Evolutionary conservation across 2,113 vertebrate species (phyloP), one percentile per base, ranked within the genome.

Genomic region (Nicator chloris): DNA sequence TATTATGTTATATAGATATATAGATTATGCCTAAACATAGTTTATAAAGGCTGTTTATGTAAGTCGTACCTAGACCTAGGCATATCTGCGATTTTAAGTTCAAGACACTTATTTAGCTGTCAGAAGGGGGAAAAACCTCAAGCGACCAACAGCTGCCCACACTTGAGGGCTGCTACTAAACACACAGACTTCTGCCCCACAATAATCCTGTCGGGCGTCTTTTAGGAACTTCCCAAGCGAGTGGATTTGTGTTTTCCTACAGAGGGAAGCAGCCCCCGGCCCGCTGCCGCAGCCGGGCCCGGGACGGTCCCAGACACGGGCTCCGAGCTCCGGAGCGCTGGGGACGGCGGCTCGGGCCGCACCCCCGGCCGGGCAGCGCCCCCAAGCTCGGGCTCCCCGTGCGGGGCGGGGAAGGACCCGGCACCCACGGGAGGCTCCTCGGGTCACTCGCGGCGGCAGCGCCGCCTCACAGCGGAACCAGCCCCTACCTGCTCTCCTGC

Each of bases 161-260:
- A 20, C 28, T 28, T 1, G 37, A 53, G 6, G 4, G 53, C 8
- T 2, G 11, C n/a, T 7, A 8, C 4, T 13, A 4, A 49, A 57
- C 1, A 13, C 20, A 10, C 0, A 2, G 11, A 3, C 22, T 53
- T 19, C 40, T 11, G 37, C 45, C 31, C 2, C 51, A 7, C 64
- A 20, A 14, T 0, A 37, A 19, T 0, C 12, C 4, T 4, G 1
- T 14, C 16, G 2, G 10, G 11, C 0, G 33, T 6, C 7, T 39
- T 45, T 53, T 3, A 37, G 59, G 18, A 13, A 26, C n/a, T 39
- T 27, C 45, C 50, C 37, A 7, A 50, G 57, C 2, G 4, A 21
- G 14, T 0, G 51, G 11, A 16, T 11, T n/a, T 3, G 5, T 8
- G 31, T 20, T 20, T 61, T n/a, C 11, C 19, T 1, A 4, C 49